Evolutionary conservation across 2,113 vertebrate species (phyloP), one percentile per base, ranked within the genome.

Genomic region (Trichomycterus rosablanca): DNA sequence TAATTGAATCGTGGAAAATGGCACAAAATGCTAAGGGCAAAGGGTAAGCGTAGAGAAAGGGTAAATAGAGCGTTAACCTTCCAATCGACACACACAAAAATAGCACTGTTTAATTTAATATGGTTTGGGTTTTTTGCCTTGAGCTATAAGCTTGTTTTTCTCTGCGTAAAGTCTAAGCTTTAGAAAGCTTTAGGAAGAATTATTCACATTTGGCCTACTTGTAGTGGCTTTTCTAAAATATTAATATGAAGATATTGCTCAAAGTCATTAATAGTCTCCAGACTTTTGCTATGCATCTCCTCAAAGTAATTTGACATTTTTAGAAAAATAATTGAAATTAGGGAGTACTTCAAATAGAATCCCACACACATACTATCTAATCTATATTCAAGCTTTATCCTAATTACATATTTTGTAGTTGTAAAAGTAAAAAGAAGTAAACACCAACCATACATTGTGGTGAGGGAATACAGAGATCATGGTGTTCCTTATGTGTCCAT

Each of bases 1-100:
- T 57, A 71, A 67, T 63, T 52, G 23, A 57, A 58, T 67, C 63
- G 51, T 58, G 52, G 40, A 28, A 58, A 62, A 44, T 7, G 16
- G 12, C 35, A 44, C 24, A 61, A 39, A 34, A 12, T 53, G 32
- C 35, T 54, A 40, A 23, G 30, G 26, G 24, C 34, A 30, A 22
- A 45, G 26, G 56, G 42, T 63, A 1, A 48, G 44, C 18, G 44
- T 49, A 23, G 3, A 53, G 22, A 63, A 34, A 18, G 50, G 20
- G 57, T 61, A 44, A 71, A 65, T 54, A 48, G 34, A 43, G 42
- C 49, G 54, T 60, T 12, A 32, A 55, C 57, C 30, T 56, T 71
- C 42, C 34, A 42, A 14, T 60, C 22, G 7, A 48, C 43, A 46
- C 26, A 34, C 20, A 35, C 15, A 16, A 59, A n/a, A 34, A 44